These are phyloP conservation scores for Folsomia manolachei DNA, from an alignment of 2,888 invertebrate genomes.

Conservation along the genomic window DNA sequence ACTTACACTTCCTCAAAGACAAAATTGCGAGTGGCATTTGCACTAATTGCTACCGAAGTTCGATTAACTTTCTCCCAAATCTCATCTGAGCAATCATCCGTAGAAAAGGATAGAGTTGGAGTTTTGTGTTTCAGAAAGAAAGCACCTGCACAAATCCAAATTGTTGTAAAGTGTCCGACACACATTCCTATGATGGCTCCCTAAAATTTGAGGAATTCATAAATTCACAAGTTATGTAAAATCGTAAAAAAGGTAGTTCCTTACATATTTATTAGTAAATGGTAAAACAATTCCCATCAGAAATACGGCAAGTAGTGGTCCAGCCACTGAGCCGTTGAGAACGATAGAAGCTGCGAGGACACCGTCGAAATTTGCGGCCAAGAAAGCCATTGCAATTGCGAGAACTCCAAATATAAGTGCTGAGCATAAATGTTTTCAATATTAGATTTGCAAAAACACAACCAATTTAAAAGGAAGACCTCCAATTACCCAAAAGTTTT, in stretches of 20 bases:
- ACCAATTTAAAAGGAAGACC: no score
- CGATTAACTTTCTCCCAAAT: constrained; percentile 20
- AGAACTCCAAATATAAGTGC: constrained; percentile 32
- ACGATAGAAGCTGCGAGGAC: constrained; percentile 43
- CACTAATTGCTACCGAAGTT: background rate
- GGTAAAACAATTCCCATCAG: constrained; percentile 78
- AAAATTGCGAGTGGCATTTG: constrained; percentile 11
- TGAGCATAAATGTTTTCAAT: constrained; percentile 36
- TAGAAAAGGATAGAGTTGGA: constrained; percentile 38
- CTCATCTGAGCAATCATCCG: constrained; percentile 40
- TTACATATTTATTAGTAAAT: constrained; percentile 73
- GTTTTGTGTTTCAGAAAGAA: constrained; percentile 34
- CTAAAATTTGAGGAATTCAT: constrained; percentile 51
- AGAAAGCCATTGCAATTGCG: constrained; percentile 35
- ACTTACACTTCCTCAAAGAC: constrained; percentile 3
- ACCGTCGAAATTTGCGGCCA: constrained; percentile 40
- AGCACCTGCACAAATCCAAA: constrained; percentile 40
- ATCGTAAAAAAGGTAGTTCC: background rate
- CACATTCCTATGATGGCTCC: constrained; percentile 78
- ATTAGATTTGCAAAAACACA: constrained; percentile 33
- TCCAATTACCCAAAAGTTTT: constrained; percentile 42
- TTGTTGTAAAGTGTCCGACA: constrained; percentile 63
- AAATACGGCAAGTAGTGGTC: constrained; percentile 61
- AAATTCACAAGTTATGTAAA: background rate
- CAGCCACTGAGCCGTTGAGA: constrained; percentile 49